Conservation (phyloP, 2,888 invertebrate genomes). For the Melanophora roralis region DNA sequence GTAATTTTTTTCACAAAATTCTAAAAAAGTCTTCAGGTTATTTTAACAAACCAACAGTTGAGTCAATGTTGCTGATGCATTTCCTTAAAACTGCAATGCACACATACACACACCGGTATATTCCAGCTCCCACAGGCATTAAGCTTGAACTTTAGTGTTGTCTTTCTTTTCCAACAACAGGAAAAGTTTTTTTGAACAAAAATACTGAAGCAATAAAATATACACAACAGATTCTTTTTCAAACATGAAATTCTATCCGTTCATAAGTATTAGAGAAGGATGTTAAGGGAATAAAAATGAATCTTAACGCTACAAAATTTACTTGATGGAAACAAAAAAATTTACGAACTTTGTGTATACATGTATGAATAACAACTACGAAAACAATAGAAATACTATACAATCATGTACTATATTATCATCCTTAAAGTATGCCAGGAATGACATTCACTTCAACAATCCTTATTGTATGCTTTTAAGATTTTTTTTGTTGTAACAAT, state of each 20-base stretch:
- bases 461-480: neutral
- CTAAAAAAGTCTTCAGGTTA: constrained; percentile 6
- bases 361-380: constrained; percentile 21
- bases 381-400: neutral
- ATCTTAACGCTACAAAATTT: constrained; percentile 12
- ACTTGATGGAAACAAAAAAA: constrained; percentile 16
- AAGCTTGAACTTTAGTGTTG: constrained; percentile 50
- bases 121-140: constrained; percentile 33
- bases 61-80: constrained; percentile 27
- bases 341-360: neutral
- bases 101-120: neutral
- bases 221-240: neutral
- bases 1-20: neutral
- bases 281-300: constrained; percentile 15
- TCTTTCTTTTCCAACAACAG: constrained; percentile 15
- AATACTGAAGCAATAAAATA: neutral
- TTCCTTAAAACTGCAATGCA: constrained; percentile 24
- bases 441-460: constrained; percentile 3
- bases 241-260: neutral
- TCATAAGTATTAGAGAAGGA: neutral
- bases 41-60: constrained; percentile 23
- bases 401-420: constrained; percentile 2
- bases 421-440: constrained; percentile 50
- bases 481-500: too few species aligned
- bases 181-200: constrained; percentile 42